These are phyloP conservation scores for Lasioglossum calceatum DNA, from an alignment of 2,888 invertebrate species.

Conservation along the genomic window DNA sequence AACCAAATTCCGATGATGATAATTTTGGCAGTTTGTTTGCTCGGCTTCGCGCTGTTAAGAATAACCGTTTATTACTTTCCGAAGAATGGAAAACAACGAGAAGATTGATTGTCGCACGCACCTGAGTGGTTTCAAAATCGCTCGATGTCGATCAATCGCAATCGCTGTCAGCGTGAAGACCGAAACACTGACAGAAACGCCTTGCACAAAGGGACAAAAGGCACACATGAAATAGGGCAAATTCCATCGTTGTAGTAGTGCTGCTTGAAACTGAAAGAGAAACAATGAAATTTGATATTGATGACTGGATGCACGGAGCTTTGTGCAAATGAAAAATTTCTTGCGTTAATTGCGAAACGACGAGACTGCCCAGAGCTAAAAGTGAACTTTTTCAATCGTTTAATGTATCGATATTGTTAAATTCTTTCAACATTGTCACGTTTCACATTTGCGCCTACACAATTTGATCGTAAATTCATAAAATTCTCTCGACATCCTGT, in stretches of 20 bases:
- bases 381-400: too few relatives aligned
- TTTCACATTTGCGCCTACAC: neutral
- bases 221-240: constrained; percentile 94
- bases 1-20: constrained; percentile 92
- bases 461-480: neutral
- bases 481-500: neutral
- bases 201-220: constrained; percentile 95
- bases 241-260: constrained; percentile 93
- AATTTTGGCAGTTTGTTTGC: constrained; percentile 90
- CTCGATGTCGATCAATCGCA: constrained; percentile 93
- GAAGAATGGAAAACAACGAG: neutral
- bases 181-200: constrained; percentile 94
- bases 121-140: constrained; percentile 91
- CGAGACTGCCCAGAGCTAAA: too few relatives aligned
- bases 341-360: neutral
- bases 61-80: neutral
- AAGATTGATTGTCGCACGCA: constrained; percentile 71
- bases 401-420: neutral
- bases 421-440: neutral
- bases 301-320: neutral
- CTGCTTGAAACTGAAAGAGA: constrained; percentile 91
- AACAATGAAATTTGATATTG: neutral
- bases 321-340: neutral
- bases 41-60: constrained; percentile 88
- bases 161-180: constrained; percentile 95